A percentile compares a stretch with the other conserved stretches of the same genome.
phyloP scores from a whole-genome alignment of 2,113 vertebrate species.

The Leucopsar rothschildi region DNA sequence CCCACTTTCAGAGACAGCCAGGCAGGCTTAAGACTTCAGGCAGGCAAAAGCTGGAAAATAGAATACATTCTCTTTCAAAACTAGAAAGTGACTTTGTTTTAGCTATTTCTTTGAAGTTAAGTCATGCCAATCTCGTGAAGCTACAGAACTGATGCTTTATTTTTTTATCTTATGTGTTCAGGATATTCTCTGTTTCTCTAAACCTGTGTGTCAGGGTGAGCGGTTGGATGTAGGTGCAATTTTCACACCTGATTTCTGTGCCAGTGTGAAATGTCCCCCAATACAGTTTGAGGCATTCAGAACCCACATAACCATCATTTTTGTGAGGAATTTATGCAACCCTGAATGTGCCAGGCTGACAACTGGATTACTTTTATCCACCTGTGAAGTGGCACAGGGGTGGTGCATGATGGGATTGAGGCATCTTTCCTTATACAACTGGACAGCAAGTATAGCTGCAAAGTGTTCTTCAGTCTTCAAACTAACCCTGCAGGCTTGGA shows the following conservation, averaged over 20 bases:
- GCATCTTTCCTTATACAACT: neutral
- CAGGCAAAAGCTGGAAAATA: neutral
- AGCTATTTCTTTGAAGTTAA: neutral
- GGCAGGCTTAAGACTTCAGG: neutral
- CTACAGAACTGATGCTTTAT: neutral
- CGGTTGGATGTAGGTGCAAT: neutral
- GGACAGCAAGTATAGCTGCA: neutral
- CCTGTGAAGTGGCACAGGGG: neutral
- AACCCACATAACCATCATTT: neutral
- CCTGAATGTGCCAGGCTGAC: neutral
- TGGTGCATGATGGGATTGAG: rapidly evolving
- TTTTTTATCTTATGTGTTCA: neutral
- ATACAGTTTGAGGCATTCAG: neutral
- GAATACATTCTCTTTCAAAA: neutral
- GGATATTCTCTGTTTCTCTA: neutral
- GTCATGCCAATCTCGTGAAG: neutral
- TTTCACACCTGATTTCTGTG: neutral
- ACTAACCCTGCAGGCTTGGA: neutral
- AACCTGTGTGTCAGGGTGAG: neutral
- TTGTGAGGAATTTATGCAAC: neutral
- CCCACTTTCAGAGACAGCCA: neutral
- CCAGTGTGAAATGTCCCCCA: neutral
- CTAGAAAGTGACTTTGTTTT: neutral
- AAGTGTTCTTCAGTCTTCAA: neutral
- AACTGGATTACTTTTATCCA: neutral